Evolutionary conservation across 1,140 invertebrate genomes (phyloP), one percentile per base, ranked within the genome.

Genomic region (Ylistrum balloti): DNA sequence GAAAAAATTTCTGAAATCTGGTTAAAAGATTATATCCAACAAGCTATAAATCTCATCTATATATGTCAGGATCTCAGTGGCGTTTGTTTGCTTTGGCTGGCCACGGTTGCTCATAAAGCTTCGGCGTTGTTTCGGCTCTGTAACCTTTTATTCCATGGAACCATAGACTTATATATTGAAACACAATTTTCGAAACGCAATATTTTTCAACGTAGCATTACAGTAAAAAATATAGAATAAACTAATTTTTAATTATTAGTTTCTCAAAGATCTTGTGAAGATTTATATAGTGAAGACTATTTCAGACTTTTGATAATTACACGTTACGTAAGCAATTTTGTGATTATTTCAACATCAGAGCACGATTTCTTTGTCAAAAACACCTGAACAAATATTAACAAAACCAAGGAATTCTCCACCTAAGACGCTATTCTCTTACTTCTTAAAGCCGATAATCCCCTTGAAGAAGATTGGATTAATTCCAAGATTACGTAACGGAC

Each of bases 91-190:
- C 28, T 17, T 74, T 74, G 56, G 28, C 56, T 17, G 56, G 56
- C 56, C 56, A 5, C 28, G 17, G 56, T 74, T 74, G 56, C 56
- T 74, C 56, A n/a, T 74, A 74, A 74, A 74, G 56, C 56, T 74
- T 74, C 56, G n/a, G n/a, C 28, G 56, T n/a, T 74, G n/a, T 11
- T 74, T 74, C 56, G 22, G 41, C 20, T 74, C n/a, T 74, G 56
- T 74, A 74, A 74, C 41, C 3, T 56, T 56, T 56, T 74, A 74
- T 28, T 74, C n/a, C 22, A 17, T 7, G 56, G 56, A n/a, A 74
- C 56, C n/a, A 17, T n/a, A n/a, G n/a, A n/a, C n/a, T n/a, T n/a
- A n/a, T n/a, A n/a, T n/a, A n/a, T n/a, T n/a, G n/a, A n/a, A n/a
- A n/a, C n/a, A n/a, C n/a, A 38, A 38, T 38, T 13, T 7, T 38